phyloP scores from a whole-genome alignment of 2,797 vertebrate genomes.

The Urocyon cinereoargenteus region DNA sequence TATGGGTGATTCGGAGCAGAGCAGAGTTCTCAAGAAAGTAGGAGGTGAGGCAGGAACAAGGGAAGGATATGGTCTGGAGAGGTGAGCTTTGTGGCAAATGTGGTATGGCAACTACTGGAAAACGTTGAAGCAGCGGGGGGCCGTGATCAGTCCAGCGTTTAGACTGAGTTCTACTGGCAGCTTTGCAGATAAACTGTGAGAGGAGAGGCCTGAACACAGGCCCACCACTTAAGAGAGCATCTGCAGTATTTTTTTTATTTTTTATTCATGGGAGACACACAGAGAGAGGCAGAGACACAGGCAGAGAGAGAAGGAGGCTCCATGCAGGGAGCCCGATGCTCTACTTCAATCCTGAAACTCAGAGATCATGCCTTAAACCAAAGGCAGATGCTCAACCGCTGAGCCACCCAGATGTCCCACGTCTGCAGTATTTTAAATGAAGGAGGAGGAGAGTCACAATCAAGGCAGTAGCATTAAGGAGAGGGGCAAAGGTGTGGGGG shows the following conservation, averaged over 20 bases:
- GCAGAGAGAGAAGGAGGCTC: too few relatives aligned
- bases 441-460: neutral
- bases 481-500: neutral
- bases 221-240: neutral
- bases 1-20: neutral
- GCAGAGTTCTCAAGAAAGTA: neutral
- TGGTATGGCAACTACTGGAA: neutral
- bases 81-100: neutral
- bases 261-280: too few relatives aligned
- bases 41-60: neutral
- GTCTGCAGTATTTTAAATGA: neutral
- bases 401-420: neutral
- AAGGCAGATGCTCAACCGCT: too few relatives aligned
- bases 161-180: neutral
- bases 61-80: neutral
- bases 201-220: neutral
- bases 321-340: too few relatives aligned
- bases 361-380: too few relatives aligned
- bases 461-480: neutral
- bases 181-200: neutral
- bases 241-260: too few relatives aligned
- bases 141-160: neutral
- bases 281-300: too few relatives aligned
- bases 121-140: neutral
- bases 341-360: too few relatives aligned